Conservation (phyloP, 2,113 vertebrate species). For the Passer domesticus region DNA sequence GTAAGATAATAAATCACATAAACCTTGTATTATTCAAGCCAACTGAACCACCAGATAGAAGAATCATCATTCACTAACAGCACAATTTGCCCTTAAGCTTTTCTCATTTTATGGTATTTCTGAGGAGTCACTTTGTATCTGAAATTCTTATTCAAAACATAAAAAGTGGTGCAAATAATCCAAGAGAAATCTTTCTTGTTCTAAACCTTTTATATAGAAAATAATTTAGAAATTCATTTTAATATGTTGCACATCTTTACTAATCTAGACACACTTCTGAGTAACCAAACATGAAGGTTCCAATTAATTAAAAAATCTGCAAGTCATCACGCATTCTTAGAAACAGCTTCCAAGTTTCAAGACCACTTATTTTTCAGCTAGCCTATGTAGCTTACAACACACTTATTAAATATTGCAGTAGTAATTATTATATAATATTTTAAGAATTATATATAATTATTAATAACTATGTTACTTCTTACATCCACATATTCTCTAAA, state of each 20-base stretch:
- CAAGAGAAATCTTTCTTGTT: slow-evolving; percentile 9
- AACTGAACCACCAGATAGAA: slow-evolving; percentile 15
- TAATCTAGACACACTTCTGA: background rate
- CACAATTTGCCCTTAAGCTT: slow-evolving; percentile 54
- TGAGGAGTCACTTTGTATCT: slow-evolving; percentile 31
- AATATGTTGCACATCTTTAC: background rate
- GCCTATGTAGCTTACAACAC: background rate
- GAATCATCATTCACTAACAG: slow-evolving; percentile 33
- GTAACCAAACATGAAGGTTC: slow-evolving; percentile 24
- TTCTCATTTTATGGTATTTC: slow-evolving; percentile 49
- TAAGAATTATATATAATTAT: background rate
- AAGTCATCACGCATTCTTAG: background rate
- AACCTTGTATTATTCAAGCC: slow-evolving; percentile 54
- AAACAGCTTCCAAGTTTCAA: background rate
- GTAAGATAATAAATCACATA: slow-evolving; percentile 52
- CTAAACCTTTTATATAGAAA: background rate
- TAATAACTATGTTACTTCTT: background rate
- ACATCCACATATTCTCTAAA: background rate
- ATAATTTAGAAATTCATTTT: background rate
- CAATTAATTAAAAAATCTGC: background rate
- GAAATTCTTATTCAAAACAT: slow-evolving; percentile 57
- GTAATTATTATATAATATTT: background rate
- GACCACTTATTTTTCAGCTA: slow-evolving; percentile 5
- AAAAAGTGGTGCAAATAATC: background rate
- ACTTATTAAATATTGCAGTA: background rate